Conservation (phyloP, 1,140 invertebrate species). For the Pachypeltis micranthus region DNA sequence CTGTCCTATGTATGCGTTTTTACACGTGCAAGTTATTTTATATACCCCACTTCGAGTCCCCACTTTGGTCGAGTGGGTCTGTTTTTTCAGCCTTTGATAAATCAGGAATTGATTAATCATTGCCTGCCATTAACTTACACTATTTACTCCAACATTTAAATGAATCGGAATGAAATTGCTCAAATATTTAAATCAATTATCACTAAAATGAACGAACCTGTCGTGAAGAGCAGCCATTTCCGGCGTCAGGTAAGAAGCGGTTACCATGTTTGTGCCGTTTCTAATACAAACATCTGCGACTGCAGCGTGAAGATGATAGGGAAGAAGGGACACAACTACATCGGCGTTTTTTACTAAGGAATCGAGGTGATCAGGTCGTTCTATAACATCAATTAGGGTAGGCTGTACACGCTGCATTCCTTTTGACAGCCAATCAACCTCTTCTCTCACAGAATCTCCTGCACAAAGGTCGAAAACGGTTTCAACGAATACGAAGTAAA, state of each 20-base stretch:
- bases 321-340: slow-evolving; percentile 80
- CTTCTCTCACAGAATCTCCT: slow-evolving; percentile 77
- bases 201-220: slow-evolving; percentile 42
- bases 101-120: too few relatives aligned
- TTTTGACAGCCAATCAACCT: slow-evolving; percentile 67
- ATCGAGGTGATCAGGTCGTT: slow-evolving; percentile 55
- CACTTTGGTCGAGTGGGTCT: too few relatives aligned
- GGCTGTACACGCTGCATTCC: slow-evolving; percentile 68
- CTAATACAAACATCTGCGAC: slow-evolving; percentile 80
- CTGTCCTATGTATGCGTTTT: too few relatives aligned
- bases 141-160: neutral
- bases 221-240: slow-evolving; percentile 69
- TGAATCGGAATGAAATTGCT: neutral
- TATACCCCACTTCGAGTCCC: too few relatives aligned
- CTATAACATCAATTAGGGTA: slow-evolving; percentile 66
- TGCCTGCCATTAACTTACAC: neutral
- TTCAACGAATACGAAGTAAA: too few relatives aligned
- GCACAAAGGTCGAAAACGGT: too few relatives aligned
- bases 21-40: too few relatives aligned
- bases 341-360: slow-evolving; percentile 63
- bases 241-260: slow-evolving; percentile 85
- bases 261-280: slow-evolving; percentile 82
- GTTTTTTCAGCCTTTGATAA: too few relatives aligned
- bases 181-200: neutral
- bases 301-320: slow-evolving; percentile 75